Conservation (phyloP, 2,888 invertebrate species). For the Acanthosoma haemorrhoidale region DNA sequence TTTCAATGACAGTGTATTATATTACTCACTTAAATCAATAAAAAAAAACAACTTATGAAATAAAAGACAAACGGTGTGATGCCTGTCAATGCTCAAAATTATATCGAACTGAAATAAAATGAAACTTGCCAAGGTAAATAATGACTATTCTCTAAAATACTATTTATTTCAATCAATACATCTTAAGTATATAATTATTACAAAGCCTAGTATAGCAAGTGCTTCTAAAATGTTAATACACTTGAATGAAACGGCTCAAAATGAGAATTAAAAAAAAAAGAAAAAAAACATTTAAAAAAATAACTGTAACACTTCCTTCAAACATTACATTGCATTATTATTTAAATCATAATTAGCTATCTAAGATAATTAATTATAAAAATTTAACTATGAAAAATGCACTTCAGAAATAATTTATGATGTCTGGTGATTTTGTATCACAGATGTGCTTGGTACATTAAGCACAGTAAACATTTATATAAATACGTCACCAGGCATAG, state of each 20-base stretch:
- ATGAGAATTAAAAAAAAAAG: not conserved
- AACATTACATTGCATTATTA: not conserved
- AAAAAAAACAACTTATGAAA: no score
- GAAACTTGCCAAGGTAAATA: no score
- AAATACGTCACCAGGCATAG: conserved; percentile 10
- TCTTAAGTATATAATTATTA: conserved; percentile 9
- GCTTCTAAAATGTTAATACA: conserved; percentile 13
- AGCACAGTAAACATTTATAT: conserved; percentile 14
- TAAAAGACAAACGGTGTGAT: no score
- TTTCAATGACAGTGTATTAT: no score
- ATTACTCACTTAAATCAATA: no score
- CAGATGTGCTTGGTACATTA: conserved; percentile 16
- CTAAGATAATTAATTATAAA: conserved; percentile 24
- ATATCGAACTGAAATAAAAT: no score
- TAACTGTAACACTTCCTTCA: conserved; percentile 1
- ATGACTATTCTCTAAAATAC: conserved; percentile 22
- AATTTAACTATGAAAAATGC: conserved; percentile 26
- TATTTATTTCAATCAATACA: conserved; percentile 27
- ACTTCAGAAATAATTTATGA: conserved; percentile 18
- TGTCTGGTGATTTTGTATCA: conserved; percentile 23
- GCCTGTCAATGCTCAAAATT: no score
- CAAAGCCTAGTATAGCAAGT: conserved; percentile 21
- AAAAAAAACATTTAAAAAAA: not conserved
- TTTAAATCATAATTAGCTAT: conserved; percentile 7
- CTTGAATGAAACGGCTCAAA: conserved; percentile 26